Percentiles rank a stretch among this genome's conserved stretches.
Conservation (phyloP, 2,113 vertebrate species). For the Kryptolebias marmoratus region DNA sequence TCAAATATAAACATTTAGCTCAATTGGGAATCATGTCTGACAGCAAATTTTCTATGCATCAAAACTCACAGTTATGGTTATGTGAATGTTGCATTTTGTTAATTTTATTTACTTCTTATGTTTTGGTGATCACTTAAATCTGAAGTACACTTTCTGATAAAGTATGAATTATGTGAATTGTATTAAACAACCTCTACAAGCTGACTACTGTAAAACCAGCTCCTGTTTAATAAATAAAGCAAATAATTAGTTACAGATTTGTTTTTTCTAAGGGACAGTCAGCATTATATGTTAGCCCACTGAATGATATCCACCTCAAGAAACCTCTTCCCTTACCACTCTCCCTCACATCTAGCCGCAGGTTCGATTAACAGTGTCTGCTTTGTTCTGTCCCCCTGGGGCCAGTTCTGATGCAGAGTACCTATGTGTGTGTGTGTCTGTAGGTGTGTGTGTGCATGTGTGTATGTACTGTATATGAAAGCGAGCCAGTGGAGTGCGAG, state of each 20-base stretch:
- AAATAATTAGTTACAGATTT: background rate
- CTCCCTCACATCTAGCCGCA: constrained; percentile 39
- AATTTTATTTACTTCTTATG: too few species aligned
- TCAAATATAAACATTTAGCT: too few species aligned
- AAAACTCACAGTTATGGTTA: too few species aligned
- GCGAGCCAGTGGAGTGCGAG: constrained; percentile 8
- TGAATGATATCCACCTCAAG: constrained; percentile 7
- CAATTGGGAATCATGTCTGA: too few species aligned
- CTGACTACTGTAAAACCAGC: too few species aligned
- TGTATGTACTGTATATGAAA: constrained; percentile 25
- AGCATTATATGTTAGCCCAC: constrained; percentile 2
- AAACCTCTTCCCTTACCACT: constrained; percentile 17
- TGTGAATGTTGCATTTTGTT: too few species aligned
- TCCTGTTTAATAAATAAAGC: too few species aligned
- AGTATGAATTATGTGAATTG: too few species aligned
- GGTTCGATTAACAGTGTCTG: constrained; percentile 55
- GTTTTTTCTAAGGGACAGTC: constrained; percentile 35
- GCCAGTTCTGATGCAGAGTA: constrained; percentile 39
- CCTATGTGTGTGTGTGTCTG: constrained; percentile 24
- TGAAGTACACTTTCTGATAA: too few species aligned
- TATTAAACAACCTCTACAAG: too few species aligned
- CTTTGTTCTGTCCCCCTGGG: constrained; percentile 63
- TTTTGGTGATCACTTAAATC: too few species aligned
- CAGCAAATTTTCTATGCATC: too few species aligned
- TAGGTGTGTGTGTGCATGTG: constrained; percentile 13